phyloP scores from a whole-genome alignment of 1,140 invertebrate species.

The Drosophila takahashii region DNA sequence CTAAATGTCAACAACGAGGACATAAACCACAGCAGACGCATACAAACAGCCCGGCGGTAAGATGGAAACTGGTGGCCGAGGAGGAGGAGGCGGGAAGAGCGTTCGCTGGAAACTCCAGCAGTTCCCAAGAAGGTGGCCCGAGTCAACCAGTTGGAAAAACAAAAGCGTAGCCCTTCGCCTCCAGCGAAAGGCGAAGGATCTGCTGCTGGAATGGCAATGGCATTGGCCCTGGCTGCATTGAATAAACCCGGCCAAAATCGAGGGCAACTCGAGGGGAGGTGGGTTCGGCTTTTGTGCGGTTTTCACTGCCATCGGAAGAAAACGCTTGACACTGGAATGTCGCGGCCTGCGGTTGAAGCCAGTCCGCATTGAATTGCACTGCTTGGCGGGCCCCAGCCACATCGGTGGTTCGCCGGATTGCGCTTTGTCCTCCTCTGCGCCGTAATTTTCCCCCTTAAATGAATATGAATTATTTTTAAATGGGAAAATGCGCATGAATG shows the following conservation, averaged over 20 bases:
- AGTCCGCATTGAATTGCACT: constrained; percentile 36
- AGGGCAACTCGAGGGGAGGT: constrained; percentile 3
- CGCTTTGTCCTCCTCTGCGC: constrained; percentile 16
- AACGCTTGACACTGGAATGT: constrained; percentile 54
- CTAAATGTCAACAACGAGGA: constrained; percentile 74
- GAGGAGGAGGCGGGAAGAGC: background rate
- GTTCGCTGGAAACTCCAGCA: constrained; percentile 15
- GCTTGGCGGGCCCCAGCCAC: constrained; percentile 2
- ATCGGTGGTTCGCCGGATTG: background rate
- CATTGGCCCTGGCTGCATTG: constrained; percentile 56
- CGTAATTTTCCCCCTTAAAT: constrained; percentile 24
- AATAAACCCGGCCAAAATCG: constrained; percentile 16
- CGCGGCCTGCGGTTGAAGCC: constrained; percentile 49
- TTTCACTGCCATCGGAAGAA: constrained; percentile 31
- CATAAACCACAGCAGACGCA: constrained; percentile 58
- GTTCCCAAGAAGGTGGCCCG: constrained; percentile 23
- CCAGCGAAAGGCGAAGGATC: constrained; percentile 9
- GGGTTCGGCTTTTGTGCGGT: constrained; percentile 31
- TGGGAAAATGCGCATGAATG: constrained; percentile 8
- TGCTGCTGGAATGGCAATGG: constrained; percentile 22
- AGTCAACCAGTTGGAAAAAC: constrained; percentile 50
- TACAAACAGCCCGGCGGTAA: constrained; percentile 26
- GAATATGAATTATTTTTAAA: constrained; percentile 55
- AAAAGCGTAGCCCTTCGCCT: constrained; percentile 34
- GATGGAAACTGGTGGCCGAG: constrained; percentile 13